These are phyloP conservation scores for Drosophila funebris DNA, from an alignment of 1,140 invertebrate species.

Conservation along the genomic window DNA sequence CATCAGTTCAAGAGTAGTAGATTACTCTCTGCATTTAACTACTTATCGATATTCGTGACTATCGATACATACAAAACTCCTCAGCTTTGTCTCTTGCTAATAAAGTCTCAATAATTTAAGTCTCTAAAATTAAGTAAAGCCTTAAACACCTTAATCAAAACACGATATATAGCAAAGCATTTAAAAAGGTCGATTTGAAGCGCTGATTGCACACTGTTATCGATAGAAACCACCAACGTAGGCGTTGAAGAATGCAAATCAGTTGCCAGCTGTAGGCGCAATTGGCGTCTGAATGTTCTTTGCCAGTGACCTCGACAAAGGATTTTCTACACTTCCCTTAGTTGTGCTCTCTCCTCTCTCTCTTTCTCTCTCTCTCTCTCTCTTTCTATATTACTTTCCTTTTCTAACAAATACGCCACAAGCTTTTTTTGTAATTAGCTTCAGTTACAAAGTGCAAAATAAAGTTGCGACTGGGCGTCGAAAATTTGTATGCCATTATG, in stretches of 20 bases:
- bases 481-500: background rate
- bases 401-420: background rate
- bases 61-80: too few relatives aligned
- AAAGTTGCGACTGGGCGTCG: constrained; percentile 52
- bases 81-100: too few relatives aligned
- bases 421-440: constrained; percentile 36
- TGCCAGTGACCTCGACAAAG: constrained; percentile 34
- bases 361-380: background rate
- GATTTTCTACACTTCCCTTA: background rate
- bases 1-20: too few relatives aligned
- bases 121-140: too few relatives aligned
- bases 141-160: too few relatives aligned
- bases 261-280: constrained; percentile 2
- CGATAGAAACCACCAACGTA: background rate
- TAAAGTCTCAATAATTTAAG: too few relatives aligned
- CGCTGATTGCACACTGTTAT: background rate
- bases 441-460: constrained; percentile 41
- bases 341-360: background rate
- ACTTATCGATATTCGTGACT: too few relatives aligned
- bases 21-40: too few relatives aligned
- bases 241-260: constrained; percentile 43
- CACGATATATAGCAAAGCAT: too few relatives aligned
- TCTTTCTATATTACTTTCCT: background rate
- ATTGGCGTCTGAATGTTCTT: constrained; percentile 4
- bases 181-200: too few relatives aligned